A percentile compares a stretch with the other conserved stretches of the same genome.
Conservation (phyloP, 2,888 invertebrate genomes). For the Calameuta pallipes region DNA sequence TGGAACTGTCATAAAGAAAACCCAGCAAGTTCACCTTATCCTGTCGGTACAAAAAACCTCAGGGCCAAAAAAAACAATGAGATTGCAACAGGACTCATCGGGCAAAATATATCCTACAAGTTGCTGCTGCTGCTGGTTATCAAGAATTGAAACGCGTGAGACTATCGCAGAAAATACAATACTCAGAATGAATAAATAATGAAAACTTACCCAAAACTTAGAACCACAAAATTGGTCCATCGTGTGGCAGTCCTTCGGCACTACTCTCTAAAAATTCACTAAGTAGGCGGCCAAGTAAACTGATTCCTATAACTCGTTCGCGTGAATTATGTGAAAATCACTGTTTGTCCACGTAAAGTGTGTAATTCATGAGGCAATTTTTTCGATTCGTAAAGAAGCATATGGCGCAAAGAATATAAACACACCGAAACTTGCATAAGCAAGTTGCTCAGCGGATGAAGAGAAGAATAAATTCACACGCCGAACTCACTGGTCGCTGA, state of each 20-base stretch:
- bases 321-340: conserved; percentile 8
- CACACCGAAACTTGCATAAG: not conserved
- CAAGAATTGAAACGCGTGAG: not conserved
- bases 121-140: not conserved
- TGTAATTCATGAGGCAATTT: not conserved
- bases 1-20: not conserved
- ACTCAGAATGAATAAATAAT: not conserved
- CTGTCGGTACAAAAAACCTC: not conserved
- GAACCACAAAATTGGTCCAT: conserved; percentile 84
- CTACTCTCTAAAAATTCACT: not conserved
- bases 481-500: not conserved
- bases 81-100: not conserved
- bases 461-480: not conserved
- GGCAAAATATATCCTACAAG: not conserved
- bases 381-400: not conserved
- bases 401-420: not conserved
- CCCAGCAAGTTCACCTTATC: not conserved
- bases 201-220: conserved; percentile 80
- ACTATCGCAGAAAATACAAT: conserved; percentile 5
- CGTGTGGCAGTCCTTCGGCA: conserved; percentile 57
- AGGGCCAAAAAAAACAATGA: not conserved
- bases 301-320: conserved; percentile 1
- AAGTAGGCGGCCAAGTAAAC: not conserved
- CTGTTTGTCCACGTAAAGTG: not conserved
- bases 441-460: not conserved